These are phyloP conservation scores for Aphelenchoides bicaudatus DNA, from an alignment of 2,888 invertebrate species.

Conservation along the genomic window DNA sequence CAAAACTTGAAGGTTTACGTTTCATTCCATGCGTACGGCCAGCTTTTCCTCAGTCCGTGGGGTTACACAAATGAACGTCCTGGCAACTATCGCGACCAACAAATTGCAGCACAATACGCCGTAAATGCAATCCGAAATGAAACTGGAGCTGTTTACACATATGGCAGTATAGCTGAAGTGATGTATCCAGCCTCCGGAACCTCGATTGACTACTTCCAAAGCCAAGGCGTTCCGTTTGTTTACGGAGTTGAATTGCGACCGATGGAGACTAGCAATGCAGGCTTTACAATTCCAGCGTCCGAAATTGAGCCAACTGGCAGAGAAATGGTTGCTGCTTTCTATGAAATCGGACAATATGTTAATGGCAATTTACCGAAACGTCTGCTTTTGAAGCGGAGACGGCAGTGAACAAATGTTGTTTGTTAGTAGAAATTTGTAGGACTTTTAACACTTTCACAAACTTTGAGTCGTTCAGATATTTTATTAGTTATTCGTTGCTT, in stretches of 20 bases:
- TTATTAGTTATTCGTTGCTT: too few species aligned
- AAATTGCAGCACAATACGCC: slow-evolving; percentile 48
- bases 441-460: too few species aligned
- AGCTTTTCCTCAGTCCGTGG: slow-evolving; percentile 55
- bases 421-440: too few species aligned
- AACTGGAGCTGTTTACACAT: slow-evolving; percentile 49
- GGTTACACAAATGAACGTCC: slow-evolving; percentile 53
- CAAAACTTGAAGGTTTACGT: slow-evolving; percentile 51
- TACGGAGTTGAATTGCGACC: slow-evolving; percentile 50
- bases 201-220: slow-evolving; percentile 56
- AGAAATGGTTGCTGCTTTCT: slow-evolving; percentile 26
- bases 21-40: slow-evolving; percentile 57
- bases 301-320: slow-evolving; percentile 47
- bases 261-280: slow-evolving; percentile 37
- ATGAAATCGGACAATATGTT: slow-evolving; percentile 19
- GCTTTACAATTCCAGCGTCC: slow-evolving; percentile 46
- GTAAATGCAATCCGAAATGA: slow-evolving; percentile 50
- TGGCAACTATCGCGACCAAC: slow-evolving; percentile 23
- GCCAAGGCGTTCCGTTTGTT: slow-evolving; percentile 54
- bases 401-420: too few species aligned
- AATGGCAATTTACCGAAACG: slow-evolving; percentile 18
- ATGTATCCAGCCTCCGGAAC: slow-evolving; percentile 60
- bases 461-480: too few species aligned
- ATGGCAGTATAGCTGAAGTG: slow-evolving; percentile 55
- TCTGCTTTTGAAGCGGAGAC: not conserved